phyloP scores from a whole-genome alignment of 2,888 invertebrate species.

The Eupsilia transversa region DNA sequence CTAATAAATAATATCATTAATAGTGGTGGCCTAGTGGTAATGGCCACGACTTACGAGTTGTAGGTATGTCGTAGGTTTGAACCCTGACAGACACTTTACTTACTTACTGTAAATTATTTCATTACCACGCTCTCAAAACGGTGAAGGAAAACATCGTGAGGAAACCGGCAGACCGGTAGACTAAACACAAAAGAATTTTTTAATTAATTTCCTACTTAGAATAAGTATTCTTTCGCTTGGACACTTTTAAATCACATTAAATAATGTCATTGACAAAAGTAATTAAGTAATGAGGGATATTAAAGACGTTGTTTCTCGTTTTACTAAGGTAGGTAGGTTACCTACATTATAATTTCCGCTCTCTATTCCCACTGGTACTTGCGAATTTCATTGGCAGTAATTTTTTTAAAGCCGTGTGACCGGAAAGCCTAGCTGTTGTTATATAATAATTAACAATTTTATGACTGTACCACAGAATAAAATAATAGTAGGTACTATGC shows the following conservation, averaged over 20 bases:
- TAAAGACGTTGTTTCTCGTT: slow-evolving; percentile 52
- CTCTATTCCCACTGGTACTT: slow-evolving; percentile 59
- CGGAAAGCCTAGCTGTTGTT: slow-evolving; percentile 57
- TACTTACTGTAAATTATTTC: too few relatives aligned
- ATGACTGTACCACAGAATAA: too few relatives aligned
- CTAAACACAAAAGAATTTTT: slow-evolving; percentile 24
- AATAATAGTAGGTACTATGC: too few relatives aligned
- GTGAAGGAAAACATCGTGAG: too few relatives aligned
- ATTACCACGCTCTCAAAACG: too few relatives aligned
- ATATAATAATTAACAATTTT: slow-evolving; percentile 52
- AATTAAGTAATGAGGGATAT: slow-evolving; percentile 54
- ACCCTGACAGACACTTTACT: too few relatives aligned
- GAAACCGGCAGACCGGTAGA: too few relatives aligned
- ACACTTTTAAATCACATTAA: slow-evolving; percentile 36
- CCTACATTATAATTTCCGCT: slow-evolving; percentile 58
- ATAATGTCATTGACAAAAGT: slow-evolving; percentile 42
- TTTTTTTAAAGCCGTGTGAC: slow-evolving; percentile 66
- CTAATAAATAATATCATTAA: too few relatives aligned
- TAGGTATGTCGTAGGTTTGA: too few relatives aligned
- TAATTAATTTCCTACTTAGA: slow-evolving; percentile 34
- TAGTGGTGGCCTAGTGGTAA: too few relatives aligned
- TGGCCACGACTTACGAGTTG: too few relatives aligned
- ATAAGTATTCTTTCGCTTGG: slow-evolving; percentile 18
- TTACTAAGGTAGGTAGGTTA: slow-evolving; percentile 13
- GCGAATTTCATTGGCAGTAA: slow-evolving; percentile 56